Evolutionary conservation across 2,797 vertebrate genomes (phyloP).

Genomic region (Anabacerthia variegaticeps): DNA sequence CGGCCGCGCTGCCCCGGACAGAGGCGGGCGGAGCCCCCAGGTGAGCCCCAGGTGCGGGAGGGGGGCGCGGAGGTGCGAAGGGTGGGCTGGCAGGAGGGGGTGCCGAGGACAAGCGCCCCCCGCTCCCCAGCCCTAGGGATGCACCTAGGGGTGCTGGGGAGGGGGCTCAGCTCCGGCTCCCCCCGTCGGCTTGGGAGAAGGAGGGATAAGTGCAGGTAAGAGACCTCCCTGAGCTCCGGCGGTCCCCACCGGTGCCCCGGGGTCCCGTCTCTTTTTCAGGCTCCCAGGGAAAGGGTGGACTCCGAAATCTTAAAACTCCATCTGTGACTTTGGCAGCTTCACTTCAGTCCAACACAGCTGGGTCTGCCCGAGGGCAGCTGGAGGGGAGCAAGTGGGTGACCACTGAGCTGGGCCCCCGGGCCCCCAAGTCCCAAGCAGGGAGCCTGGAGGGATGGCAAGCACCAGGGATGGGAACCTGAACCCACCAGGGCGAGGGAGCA

Average conservation of each 20-base stretch:
- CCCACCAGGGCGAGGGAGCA: not conserved
- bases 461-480: not conserved
- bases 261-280: not conserved
- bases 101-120: not conserved
- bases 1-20: not conserved
- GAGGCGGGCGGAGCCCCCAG: conserved; percentile 8
- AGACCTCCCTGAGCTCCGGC: not conserved
- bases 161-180: too few relatives aligned
- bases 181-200: not conserved
- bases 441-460: not conserved
- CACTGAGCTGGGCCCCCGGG: fast-evolving
- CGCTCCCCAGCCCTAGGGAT: not conserved
- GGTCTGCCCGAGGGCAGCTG: not conserved
- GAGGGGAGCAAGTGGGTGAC: not conserved
- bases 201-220: not conserved
- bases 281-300: not conserved
- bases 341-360: not conserved
- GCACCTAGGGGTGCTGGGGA: not conserved
- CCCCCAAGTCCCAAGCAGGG: not conserved
- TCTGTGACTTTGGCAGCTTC: not conserved
- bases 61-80: not conserved
- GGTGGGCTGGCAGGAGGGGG: not conserved
- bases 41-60: conserved; percentile 15
- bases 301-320: not conserved
- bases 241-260: fast-evolving